These are phyloP conservation scores for Chrysochloris asiatica DNA, from an alignment of 2,113 vertebrate species.

Conservation along the genomic window DNA sequence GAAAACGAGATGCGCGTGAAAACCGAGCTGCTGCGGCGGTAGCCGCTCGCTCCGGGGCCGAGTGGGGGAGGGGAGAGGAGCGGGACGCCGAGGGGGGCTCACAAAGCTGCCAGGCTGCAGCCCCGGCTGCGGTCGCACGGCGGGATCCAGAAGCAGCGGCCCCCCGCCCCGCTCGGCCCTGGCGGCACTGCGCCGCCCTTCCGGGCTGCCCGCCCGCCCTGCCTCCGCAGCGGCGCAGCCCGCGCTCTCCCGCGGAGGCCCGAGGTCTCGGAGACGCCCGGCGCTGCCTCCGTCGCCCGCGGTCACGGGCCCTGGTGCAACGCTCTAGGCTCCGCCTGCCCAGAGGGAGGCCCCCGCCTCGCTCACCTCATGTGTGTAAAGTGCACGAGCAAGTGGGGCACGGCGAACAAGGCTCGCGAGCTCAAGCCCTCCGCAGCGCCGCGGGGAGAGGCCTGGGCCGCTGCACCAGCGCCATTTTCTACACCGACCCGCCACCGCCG, in stretches of 20 bases:
- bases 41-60: slow-evolving; percentile 32
- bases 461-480: slow-evolving; percentile 94
- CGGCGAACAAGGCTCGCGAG: slow-evolving; percentile 87
- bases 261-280: slow-evolving; percentile 7
- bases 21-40: slow-evolving; percentile 64
- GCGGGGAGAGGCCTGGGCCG: slow-evolving; percentile 88
- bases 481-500: slow-evolving; percentile 83
- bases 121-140: background rate
- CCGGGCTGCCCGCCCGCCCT: background rate
- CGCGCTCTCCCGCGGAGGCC: slow-evolving; percentile 8
- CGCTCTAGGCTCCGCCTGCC: slow-evolving; percentile 29
- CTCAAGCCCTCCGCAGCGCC: slow-evolving; percentile 88
- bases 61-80: background rate
- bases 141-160: background rate
- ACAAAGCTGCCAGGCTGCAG: slow-evolving; percentile 50
- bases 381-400: slow-evolving; percentile 85
- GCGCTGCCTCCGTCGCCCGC: background rate
- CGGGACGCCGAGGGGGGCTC: background rate
- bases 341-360: slow-evolving; percentile 4
- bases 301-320: slow-evolving; percentile 57
- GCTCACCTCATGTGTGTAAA: slow-evolving; percentile 94
- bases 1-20: slow-evolving; percentile 44
- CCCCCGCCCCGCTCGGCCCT: background rate
- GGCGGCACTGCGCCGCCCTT: background rate
- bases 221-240: background rate